Evolutionary conservation across 2,888 invertebrate genomes (phyloP).

Genomic region (Synanthedon tipuliformis): DNA sequence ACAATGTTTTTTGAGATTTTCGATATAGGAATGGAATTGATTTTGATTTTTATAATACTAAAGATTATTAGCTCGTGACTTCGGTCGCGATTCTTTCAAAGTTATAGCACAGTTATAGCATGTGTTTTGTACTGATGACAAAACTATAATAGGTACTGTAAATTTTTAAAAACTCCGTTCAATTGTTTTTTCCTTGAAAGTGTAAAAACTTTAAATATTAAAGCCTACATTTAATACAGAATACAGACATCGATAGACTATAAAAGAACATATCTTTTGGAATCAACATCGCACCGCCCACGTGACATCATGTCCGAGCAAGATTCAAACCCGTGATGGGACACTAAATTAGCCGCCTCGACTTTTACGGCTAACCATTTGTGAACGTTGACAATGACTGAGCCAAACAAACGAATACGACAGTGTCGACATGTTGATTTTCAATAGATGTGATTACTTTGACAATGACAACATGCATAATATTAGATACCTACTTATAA

Average conservation of each 20-base stretch:
- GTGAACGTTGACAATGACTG: slow-evolving; percentile 41
- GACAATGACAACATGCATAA: slow-evolving; percentile 14
- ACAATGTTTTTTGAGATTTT: no score
- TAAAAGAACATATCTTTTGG: slow-evolving; percentile 36
- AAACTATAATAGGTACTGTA: no score
- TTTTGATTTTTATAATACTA: no score
- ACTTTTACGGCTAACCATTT: slow-evolving; percentile 49
- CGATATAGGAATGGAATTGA: no score
- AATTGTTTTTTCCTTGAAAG: no score
- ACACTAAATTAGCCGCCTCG: slow-evolving; percentile 45
- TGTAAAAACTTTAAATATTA: no score
- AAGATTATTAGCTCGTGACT: no score
- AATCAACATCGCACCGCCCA: slow-evolving; percentile 51
- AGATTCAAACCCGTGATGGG: slow-evolving; percentile 37
- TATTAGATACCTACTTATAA: not conserved
- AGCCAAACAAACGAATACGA: slow-evolving; percentile 27
- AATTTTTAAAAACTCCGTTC: no score
- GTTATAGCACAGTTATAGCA: no score
- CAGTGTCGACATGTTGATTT: slow-evolving; percentile 21
- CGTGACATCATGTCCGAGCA: slow-evolving; percentile 38
- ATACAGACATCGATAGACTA: slow-evolving; percentile 15
- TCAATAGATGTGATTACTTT: slow-evolving; percentile 33
- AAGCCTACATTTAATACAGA: slow-evolving; percentile 9
- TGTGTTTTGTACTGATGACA: no score
- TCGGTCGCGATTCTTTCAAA: no score